phyloP scores from a whole-genome alignment of 2,888 invertebrate species.

The Xylophagus ater region DNA sequence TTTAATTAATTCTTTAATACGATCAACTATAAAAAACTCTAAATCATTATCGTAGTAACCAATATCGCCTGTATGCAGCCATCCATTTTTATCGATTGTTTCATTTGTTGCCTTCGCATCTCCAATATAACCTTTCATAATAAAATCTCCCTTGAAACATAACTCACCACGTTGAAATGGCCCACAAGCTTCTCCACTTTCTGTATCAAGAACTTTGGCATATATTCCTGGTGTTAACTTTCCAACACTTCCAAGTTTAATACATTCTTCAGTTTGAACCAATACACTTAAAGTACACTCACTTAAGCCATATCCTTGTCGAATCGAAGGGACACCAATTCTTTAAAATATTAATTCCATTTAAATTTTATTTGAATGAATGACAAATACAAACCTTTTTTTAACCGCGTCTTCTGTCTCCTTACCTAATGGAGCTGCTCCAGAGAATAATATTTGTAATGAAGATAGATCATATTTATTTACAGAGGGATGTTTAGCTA shows the following conservation, averaged over 20 bases:
- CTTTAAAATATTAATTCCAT: conserved; percentile 17
- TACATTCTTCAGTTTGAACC: conserved; percentile 32
- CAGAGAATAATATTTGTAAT: conserved; percentile 57
- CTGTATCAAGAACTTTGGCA: conserved; percentile 52
- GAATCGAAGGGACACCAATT: conserved; percentile 43
- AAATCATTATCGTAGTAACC: conserved; percentile 70
- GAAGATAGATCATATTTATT: conserved; percentile 63
- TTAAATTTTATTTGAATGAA: too few relatives aligned
- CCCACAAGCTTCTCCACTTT: conserved; percentile 51
- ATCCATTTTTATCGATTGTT: conserved; percentile 61
- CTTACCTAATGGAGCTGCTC: conserved; percentile 71
- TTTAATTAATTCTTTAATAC: conserved; percentile 83
- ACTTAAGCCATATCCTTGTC: conserved; percentile 71
- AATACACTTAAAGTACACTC: conserved; percentile 56
- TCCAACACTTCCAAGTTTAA: conserved; percentile 56
- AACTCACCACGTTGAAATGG: conserved; percentile 66
- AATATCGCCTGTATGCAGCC: conserved; percentile 68
- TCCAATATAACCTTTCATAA: conserved; percentile 77
- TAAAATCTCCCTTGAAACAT: conserved; percentile 67
- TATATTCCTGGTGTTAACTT: conserved; percentile 52
- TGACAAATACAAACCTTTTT: conserved; percentile 21
- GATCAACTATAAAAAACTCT: conserved; percentile 70
- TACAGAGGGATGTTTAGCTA: conserved; percentile 71
- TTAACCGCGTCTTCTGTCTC: conserved; percentile 51
- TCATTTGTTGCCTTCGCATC: conserved; percentile 54